A percentile compares a stretch with the other conserved stretches of the same genome.
Conservation (phyloP, 2,888 invertebrate genomes). For the Drosophila mimica region DNA sequence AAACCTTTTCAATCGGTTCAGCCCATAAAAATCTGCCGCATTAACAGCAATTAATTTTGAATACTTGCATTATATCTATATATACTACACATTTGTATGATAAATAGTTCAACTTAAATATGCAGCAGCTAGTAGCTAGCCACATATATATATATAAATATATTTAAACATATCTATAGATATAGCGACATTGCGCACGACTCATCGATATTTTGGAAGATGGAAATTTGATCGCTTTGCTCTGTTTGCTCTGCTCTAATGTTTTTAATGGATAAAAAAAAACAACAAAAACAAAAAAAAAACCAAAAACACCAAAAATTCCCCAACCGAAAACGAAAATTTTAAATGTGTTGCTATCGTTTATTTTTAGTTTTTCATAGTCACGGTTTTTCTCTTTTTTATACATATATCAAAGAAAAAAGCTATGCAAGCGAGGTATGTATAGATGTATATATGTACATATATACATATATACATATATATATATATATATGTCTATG, state of each 20-base stretch:
- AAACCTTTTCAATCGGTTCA: not conserved
- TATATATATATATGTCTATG: conserved; percentile 1
- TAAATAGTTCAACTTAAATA: not conserved
- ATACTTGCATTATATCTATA: not conserved
- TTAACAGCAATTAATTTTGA: not conserved
- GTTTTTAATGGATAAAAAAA: conserved; percentile 57
- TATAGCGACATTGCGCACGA: conserved; percentile 58
- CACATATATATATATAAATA: not conserved
- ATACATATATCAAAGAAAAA: conserved; percentile 23
- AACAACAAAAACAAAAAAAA: conserved; percentile 6
- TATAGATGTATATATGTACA: conserved; percentile 14
- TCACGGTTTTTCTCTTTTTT: conserved; percentile 44
- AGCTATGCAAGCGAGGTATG: not conserved
- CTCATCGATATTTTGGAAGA: conserved; percentile 68
- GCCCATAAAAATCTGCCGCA: not conserved
- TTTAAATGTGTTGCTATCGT: conserved; percentile 54
- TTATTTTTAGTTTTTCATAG: conserved; percentile 69
- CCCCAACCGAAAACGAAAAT: conserved; percentile 26
- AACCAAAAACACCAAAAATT: conserved; percentile 3
- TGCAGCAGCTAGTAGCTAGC: not conserved
- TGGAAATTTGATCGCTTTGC: conserved; percentile 66
- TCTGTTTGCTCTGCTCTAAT: conserved; percentile 38
- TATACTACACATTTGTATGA: not conserved
- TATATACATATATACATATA: conserved; percentile 3
- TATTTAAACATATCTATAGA: not conserved